phyloP scores from a whole-genome alignment of 2,888 invertebrate species.

The Tachina grossa region DNA sequence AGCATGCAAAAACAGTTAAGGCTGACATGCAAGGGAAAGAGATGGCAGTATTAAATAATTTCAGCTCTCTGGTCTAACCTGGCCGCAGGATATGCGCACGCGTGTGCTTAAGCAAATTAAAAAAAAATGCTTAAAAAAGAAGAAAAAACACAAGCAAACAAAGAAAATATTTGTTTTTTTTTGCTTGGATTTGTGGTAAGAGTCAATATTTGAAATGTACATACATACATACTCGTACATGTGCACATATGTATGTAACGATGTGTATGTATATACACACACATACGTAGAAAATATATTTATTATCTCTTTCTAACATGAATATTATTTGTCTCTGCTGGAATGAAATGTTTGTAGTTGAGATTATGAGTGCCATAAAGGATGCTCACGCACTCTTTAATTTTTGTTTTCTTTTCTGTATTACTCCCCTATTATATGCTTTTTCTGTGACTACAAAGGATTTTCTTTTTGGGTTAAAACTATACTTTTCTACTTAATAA shows the following conservation, averaged over 20 bases:
- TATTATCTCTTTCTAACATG: conserved; percentile 67
- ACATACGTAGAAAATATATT: background rate
- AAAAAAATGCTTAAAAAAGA: background rate
- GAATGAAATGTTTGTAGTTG: conserved; percentile 24
- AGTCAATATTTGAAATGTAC: conserved; percentile 33
- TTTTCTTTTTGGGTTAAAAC: conserved; percentile 29
- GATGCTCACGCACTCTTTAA: conserved; percentile 64
- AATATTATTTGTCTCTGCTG: conserved; percentile 65
- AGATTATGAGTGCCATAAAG: conserved; percentile 52
- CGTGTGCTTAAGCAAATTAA: conserved; percentile 53
- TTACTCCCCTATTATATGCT: background rate
- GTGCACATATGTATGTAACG: background rate
- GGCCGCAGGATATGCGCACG: conserved; percentile 69
- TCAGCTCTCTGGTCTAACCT: conserved; percentile 54
- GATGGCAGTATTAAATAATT: conserved; percentile 44
- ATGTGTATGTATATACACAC: background rate
- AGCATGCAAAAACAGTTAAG: conserved; percentile 45
- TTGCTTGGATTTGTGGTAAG: conserved; percentile 40
- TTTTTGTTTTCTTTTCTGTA: background rate
- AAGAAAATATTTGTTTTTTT: conserved; percentile 22
- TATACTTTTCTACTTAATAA: conserved; percentile 58
- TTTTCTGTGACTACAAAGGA: conserved; percentile 62
- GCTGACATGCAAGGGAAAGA: conserved; percentile 40
- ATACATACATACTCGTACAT: background rate
- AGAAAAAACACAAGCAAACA: conserved; percentile 29